These are phyloP conservation scores for Agrochola lychnidis DNA, from an alignment of 2,888 invertebrate genomes.

Conservation along the genomic window DNA sequence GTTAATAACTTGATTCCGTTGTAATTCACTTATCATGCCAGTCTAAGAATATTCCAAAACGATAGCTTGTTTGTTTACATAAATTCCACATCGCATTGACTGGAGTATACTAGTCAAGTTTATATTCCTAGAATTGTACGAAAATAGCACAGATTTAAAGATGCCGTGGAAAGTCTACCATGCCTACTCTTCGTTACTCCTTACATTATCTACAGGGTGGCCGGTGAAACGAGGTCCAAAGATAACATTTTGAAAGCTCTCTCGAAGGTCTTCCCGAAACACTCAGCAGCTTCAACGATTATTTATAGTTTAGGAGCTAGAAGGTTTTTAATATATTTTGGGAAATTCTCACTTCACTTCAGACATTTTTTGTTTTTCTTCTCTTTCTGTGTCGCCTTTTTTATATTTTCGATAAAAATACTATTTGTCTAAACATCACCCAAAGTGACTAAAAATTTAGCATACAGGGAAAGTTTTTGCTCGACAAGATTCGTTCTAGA, in stretches of 20 bases:
- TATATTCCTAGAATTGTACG: neutral
- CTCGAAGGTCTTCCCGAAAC: neutral
- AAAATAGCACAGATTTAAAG: slow-evolving; percentile 6
- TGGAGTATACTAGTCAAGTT: neutral
- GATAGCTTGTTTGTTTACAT: slow-evolving; percentile 25
- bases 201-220: neutral
- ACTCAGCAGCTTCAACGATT: neutral
- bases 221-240: neutral
- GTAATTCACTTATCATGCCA: neutral
- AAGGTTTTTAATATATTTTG: no score
- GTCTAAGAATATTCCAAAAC: neutral
- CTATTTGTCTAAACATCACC: no score
- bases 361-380: no score
- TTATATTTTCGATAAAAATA: no score
- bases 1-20: neutral
- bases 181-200: neutral
- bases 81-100: slow-evolving; percentile 3
- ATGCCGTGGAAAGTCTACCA: neutral
- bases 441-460: no score
- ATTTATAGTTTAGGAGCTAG: no score
- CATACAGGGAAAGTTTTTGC: no score
- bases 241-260: neutral
- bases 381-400: no score
- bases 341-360: no score
- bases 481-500: no score